Evolutionary conservation across 2,888 invertebrate genomes (phyloP).

Genomic region (Leucophora obtusa): DNA sequence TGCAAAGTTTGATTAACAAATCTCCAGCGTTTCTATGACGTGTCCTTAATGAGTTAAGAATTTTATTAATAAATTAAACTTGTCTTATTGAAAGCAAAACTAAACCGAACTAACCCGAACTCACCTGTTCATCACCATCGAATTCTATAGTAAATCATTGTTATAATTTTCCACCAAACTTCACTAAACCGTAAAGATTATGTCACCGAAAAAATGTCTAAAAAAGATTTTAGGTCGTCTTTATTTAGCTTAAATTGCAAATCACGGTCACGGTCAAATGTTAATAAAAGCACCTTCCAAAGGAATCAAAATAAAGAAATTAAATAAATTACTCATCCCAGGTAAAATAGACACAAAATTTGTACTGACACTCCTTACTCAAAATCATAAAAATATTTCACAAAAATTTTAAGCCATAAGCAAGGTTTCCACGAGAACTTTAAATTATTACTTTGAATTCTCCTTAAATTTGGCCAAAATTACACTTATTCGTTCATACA

Average conservation of each 20-base stretch:
- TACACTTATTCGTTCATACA: neutral
- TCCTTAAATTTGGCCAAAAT: constrained; percentile 6
- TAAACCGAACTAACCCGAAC: too few relatives aligned
- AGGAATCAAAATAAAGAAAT: constrained; percentile 34
- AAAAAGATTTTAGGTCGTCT: constrained; percentile 13
- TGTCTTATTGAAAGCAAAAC: too few relatives aligned
- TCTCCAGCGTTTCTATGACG: too few relatives aligned
- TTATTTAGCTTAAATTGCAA: constrained; percentile 13
- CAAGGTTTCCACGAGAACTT: neutral
- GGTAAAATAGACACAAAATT: neutral
- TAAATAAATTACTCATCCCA: neutral
- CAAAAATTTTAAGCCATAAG: neutral
- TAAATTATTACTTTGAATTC: neutral
- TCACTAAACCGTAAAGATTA: constrained; percentile 58
- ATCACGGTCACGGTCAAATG: constrained; percentile 56
- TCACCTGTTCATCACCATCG: constrained; percentile 11
- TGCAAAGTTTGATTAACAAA: too few relatives aligned
- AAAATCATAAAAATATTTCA: neutral
- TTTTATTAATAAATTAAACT: too few relatives aligned
- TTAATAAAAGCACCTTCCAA: constrained; percentile 33
- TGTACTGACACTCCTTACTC: neutral
- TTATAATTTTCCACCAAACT: constrained; percentile 50
- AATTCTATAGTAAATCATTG: constrained; percentile 39
- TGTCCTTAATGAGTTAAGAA: too few relatives aligned
- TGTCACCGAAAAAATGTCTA: constrained; percentile 45